phyloP scores from a whole-genome alignment of 2,888 invertebrate species.

The Cheilosia grossa region DNA sequence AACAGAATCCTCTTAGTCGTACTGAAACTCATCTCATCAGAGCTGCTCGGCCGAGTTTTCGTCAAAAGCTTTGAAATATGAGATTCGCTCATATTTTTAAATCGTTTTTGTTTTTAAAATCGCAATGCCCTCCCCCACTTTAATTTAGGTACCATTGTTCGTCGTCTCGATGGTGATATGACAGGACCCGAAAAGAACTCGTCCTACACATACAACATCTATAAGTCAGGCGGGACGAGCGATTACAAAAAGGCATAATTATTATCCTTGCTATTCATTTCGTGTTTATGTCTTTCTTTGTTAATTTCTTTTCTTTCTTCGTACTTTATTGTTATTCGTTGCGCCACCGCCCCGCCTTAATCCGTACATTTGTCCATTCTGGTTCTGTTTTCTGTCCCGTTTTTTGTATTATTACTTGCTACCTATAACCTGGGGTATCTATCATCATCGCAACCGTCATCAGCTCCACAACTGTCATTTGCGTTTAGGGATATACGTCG shows the following conservation, averaged over 20 bases:
- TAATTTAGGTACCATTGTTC: conserved; percentile 60
- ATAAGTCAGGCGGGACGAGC: conserved; percentile 17
- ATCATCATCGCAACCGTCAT: conserved; percentile 57
- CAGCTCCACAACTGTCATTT: conserved; percentile 70
- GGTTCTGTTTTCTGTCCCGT: conserved; percentile 2
- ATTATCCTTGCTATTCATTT: conserved; percentile 72
- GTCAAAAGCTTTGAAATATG: conserved; percentile 52
- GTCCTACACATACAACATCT: not conserved
- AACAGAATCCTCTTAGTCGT: conserved; percentile 21
- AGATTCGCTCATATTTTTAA: conserved; percentile 30
- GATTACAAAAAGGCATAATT: conserved; percentile 67
- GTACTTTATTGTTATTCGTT: conserved; percentile 71
- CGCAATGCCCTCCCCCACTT: conserved; percentile 29
- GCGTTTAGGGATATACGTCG: conserved; percentile 66
- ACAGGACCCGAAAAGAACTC: conserved; percentile 17
- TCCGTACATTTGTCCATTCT: conserved; percentile 10
- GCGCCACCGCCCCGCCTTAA: conserved; percentile 4
- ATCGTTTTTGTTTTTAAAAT: conserved; percentile 35
- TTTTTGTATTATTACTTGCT: conserved; percentile 63
- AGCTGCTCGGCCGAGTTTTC: conserved; percentile 48
- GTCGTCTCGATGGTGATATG: conserved; percentile 33
- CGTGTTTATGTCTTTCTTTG: conserved; percentile 66
- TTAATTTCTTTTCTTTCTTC: conserved; percentile 60
- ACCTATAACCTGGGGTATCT: conserved; percentile 72
- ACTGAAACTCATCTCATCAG: conserved; percentile 37